Base-by-base conservation (phyloP, 2,888 invertebrate species). In the Boloria selene region DNA sequence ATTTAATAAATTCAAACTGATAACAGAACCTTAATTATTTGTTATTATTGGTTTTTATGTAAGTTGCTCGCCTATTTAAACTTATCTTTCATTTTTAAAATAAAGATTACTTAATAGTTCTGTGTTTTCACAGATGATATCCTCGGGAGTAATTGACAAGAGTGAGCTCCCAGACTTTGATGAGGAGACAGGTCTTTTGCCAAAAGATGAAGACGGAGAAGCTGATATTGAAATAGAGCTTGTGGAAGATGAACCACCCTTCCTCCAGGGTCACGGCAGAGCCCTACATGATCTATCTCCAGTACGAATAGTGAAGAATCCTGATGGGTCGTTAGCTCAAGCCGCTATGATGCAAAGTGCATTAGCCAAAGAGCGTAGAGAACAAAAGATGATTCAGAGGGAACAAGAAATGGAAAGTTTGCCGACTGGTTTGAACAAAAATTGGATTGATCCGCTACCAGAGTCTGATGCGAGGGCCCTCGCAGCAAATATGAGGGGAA, bases 311-410 rank as follows among this genome's bases (percentile, higher is more conserved):
- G 98, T 99, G 0, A 99, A 99, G 92, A 99, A 99, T 93, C 99
- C 99, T 0, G 99, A 99, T 85, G 99, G 99, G 0, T 99, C 99
- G 0, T 88, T 99, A 22, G 99, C 99, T 0, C 99, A 99, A 86
- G 98, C 99, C 0, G 99, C 99, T 0, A 98, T 99, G 98, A 99
- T 98, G 98, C 99, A 99, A 86, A 97, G 97, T 13, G 99, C 99
- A 0, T 85, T 99, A 52, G 97, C 99, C 0, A 99, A 99, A 81
- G 99, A 99, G 83, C 93, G 99, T 61, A 92, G 99, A 53, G 99
- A 99, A 83, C 95, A 97, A 78, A 99, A 99, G 88, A 98, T 98
- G 97, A 87, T 97, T n/a, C 98, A 98, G 76, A 88, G 98, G 31
- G 98, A 98, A 80, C 85, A 97, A 73, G 98, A 98, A 87, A 96